Conservation (phyloP, 2,113 vertebrate species). For the Trogon surrucura region DNA sequence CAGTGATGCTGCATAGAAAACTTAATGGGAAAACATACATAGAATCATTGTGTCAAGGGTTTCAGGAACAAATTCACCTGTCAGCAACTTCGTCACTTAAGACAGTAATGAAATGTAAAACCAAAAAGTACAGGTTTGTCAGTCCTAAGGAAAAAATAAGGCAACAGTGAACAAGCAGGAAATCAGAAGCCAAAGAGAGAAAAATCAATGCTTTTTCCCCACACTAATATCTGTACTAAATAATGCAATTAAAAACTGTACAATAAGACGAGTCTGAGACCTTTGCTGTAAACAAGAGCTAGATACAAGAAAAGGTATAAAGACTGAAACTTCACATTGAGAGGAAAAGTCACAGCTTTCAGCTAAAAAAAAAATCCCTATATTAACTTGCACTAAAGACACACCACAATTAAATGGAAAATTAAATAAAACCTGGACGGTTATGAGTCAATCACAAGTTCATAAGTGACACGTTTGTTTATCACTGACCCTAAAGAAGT, state of each 20-base stretch:
- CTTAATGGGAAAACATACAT: not conserved
- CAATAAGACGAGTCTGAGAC: not conserved
- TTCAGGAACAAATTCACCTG: not conserved
- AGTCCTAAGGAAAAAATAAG: not conserved
- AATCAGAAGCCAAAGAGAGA: not conserved
- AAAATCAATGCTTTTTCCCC: not conserved
- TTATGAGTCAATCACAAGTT: not conserved
- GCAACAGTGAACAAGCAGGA: not conserved
- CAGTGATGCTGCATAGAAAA: not conserved
- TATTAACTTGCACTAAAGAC: not conserved
- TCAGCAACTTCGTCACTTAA: not conserved
- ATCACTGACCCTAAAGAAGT: not conserved
- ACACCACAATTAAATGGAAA: not conserved
- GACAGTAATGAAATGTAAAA: not conserved
- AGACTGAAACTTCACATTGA: not conserved
- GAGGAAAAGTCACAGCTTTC: not conserved
- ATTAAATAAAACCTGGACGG: not conserved
- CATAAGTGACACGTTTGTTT: not conserved
- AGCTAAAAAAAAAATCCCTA: not conserved
- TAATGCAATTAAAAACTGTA: not conserved
- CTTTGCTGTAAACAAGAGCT: not conserved
- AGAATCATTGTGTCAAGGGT: not conserved
- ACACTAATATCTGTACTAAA: not conserved
- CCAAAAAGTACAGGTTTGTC: not conserved
- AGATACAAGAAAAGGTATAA: not conserved